A percentile compares a stretch with the other conserved stretches of the same genome.
phyloP scores from a whole-genome alignment of 2,797 vertebrate genomes.

The Mus minutoides region DNA sequence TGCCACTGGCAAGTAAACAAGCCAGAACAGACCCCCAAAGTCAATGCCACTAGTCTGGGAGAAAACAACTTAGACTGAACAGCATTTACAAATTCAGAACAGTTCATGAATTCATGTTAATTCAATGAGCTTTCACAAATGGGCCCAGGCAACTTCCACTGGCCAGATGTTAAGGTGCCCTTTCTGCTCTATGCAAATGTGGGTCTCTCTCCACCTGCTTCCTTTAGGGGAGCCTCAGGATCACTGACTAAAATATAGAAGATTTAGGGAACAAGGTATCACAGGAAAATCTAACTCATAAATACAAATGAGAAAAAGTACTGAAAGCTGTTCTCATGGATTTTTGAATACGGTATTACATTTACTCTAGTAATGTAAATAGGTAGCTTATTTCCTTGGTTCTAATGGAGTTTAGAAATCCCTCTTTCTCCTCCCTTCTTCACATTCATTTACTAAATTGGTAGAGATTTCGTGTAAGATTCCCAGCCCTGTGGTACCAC shows the following conservation, averaged over 20 bases:
- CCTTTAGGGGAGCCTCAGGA: slow-evolving; percentile 20
- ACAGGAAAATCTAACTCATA: not conserved
- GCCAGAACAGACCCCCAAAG: slow-evolving; percentile 89
- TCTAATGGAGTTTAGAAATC: slow-evolving; percentile 22
- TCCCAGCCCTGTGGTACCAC: not conserved
- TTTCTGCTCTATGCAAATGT: slow-evolving; percentile 85
- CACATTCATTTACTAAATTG: slow-evolving; percentile 68
- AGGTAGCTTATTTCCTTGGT: not conserved
- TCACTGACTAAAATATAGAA: not conserved
- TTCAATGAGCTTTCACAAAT: slow-evolving; percentile 87
- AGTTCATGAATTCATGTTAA: slow-evolving; percentile 86
- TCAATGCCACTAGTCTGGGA: slow-evolving; percentile 84
- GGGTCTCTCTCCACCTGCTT: slow-evolving; percentile 33
- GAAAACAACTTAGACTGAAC: slow-evolving; percentile 76
- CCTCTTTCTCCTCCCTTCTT: not conserved
- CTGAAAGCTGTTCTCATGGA: not conserved
- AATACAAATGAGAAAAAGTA: not conserved
- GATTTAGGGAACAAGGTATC: not conserved
- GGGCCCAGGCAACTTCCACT: slow-evolving; percentile 84
- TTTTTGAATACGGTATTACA: slow-evolving; percentile 6
- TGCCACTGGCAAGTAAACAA: slow-evolving; percentile 93
- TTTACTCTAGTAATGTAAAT: not conserved
- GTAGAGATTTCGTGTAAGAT: slow-evolving; percentile 20
- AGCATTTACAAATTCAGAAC: slow-evolving; percentile 82
- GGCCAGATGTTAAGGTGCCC: slow-evolving; percentile 87